phyloP scores from a whole-genome alignment of 2,113 vertebrate species.

The Stegastes partitus region DNA sequence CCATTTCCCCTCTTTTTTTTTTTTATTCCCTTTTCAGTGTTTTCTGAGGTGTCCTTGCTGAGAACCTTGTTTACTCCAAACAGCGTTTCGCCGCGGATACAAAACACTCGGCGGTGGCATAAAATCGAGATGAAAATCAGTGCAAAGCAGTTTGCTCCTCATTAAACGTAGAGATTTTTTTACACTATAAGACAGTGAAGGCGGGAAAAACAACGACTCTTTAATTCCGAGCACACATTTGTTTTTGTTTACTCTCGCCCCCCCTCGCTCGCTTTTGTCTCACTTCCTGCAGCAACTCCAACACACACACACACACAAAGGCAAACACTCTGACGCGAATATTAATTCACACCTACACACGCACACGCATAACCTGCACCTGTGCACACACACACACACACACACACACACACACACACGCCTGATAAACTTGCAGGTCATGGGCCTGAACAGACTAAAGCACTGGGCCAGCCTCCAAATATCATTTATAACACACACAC shows the following conservation, averaged over 20 bases:
- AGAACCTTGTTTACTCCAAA: conserved; percentile 8
- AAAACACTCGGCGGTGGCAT: too few species aligned
- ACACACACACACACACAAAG: neutral
- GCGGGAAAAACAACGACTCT: too few species aligned
- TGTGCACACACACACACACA: conserved; percentile 1
- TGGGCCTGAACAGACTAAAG: conserved; percentile 31
- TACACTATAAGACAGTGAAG: neutral
- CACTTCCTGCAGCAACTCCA: neutral
- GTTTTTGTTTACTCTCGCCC: neutral
- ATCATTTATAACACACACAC: conserved; percentile 33
- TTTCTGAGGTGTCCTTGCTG: conserved; percentile 9
- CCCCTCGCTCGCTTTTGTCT: neutral
- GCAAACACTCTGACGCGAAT: neutral
- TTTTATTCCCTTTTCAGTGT: neutral
- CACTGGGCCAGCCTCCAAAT: conserved; percentile 36
- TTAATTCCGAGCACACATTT: neutral
- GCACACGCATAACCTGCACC: neutral
- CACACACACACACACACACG: neutral
- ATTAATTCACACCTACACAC: conserved; percentile 15
- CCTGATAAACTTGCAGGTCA: conserved; percentile 8
- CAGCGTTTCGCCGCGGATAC: neutral
- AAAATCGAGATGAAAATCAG: too few species aligned
- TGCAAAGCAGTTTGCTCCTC: too few species aligned
- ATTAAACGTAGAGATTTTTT: neutral
- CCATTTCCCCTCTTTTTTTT: neutral